Base-by-base conservation (phyloP, 2,888 invertebrate species). In the Myopa tessellatipennis region DNA sequence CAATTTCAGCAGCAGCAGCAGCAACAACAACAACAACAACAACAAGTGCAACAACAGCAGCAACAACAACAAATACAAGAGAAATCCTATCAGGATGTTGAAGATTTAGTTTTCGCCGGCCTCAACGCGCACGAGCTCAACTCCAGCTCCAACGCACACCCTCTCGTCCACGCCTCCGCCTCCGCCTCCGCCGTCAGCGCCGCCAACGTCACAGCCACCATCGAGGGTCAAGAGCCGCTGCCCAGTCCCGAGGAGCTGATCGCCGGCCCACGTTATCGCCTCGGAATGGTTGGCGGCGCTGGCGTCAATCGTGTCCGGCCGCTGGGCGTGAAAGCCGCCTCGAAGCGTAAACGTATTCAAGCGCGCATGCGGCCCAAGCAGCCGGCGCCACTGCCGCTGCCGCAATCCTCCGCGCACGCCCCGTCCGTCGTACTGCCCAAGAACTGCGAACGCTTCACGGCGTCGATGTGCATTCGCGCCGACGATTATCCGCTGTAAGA, bases 401-500 rank as follows among this genome's bases (percentile, higher is more conserved):
- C 79, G 86, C 89, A 5, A 88, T 90, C 79, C 89, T 26, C 90
- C 88, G 87, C 76, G 82, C 87, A 85, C 55, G 82, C 77, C 65
- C 81, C 85, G 0, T 80, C 83, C 16, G 83, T 84, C 45, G 60
- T 83, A 85, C 58, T 83, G 0, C 82, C 84, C 34, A 86, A 84
- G 72, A 88, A 87, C 91, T 94, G 94, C 84, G 93, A 93, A 84
- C 91, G 93, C 80, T 94, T 95, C 84, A 92, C 93, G 4, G 93
- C 93, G 83, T 93, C 92, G 4, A 90, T 95, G 83, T 95, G 95
- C 85, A 90, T 95, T 74, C 92, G 93, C 80, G 91, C 93, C 36
- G 91, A 91, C 12, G 94, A 95, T 85, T 95, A 95, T 89, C 95
- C 95, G 45, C 92, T 92, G 95, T 95, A 90, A 92, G 93, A 71